Percentiles rank a stretch among this genome's conserved stretches.
Conservation (phyloP, 2,888 invertebrate species). For the Melanophora roralis region DNA sequence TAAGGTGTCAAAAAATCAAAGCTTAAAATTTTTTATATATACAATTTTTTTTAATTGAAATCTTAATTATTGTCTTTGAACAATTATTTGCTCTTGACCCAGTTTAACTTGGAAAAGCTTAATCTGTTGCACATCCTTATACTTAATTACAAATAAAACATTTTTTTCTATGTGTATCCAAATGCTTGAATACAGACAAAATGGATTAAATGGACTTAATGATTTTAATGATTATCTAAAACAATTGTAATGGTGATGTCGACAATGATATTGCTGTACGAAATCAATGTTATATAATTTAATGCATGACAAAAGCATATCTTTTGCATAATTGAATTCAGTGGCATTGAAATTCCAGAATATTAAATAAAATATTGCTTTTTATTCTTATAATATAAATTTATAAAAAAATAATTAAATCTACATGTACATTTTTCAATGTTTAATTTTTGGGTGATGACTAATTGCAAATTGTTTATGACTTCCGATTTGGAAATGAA, state of each 20-base stretch:
- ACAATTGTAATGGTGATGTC: slow-evolving; percentile 2
- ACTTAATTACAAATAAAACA: too few species aligned
- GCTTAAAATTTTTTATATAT: too few species aligned
- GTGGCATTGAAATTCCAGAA: slow-evolving; percentile 20
- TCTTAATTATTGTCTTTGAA: too few species aligned
- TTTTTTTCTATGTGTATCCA: too few species aligned
- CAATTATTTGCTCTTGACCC: too few species aligned
- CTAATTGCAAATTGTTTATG: neutral
- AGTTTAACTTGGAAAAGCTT: too few species aligned
- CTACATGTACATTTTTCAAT: neutral
- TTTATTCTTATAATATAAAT: neutral
- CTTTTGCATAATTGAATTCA: slow-evolving; percentile 50
- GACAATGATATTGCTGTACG: neutral
- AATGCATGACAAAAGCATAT: slow-evolving; percentile 49
- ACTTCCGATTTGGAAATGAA: neutral
- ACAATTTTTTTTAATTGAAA: too few species aligned
- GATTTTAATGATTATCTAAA: slow-evolving; percentile 39
- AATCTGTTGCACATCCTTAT: too few species aligned
- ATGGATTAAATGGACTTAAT: slow-evolving; percentile 46
- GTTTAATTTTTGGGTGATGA: neutral
- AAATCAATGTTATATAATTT: slow-evolving; percentile 39
- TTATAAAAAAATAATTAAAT: neutral
- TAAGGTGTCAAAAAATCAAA: too few species aligned
- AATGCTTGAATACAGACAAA: too few species aligned
- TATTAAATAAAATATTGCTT: slow-evolving; percentile 13